Conservation (phyloP, 1,140 invertebrate species). For the Lutraria rhynchaena region DNA sequence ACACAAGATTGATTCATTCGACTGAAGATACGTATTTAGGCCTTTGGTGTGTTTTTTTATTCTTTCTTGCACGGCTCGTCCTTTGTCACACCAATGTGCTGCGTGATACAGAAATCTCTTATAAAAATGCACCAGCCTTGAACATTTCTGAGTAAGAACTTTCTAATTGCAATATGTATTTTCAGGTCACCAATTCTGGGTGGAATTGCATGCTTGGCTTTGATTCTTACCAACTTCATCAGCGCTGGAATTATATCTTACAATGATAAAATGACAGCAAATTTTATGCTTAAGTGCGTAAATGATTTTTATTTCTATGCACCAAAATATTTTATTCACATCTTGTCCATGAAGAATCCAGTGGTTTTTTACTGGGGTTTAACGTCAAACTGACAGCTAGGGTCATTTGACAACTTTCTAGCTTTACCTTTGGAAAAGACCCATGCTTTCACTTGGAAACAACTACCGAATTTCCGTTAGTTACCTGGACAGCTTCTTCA, state of each 20-base stretch:
- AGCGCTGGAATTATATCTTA: constrained; percentile 22
- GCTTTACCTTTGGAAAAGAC: too few species aligned
- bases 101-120: too few species aligned
- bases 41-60: neutral
- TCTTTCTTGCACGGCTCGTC: neutral
- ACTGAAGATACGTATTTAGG: neutral
- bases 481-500: too few species aligned
- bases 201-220: neutral
- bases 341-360: too few species aligned
- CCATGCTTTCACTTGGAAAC: too few species aligned
- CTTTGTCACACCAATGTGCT: neutral
- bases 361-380: too few species aligned
- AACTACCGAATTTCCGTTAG: too few species aligned
- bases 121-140: too few species aligned
- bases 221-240: constrained; percentile 40
- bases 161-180: neutral
- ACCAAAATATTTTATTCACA: too few species aligned
- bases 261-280: constrained; percentile 22
- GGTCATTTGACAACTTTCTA: too few species aligned
- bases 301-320: neutral
- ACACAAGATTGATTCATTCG: neutral
- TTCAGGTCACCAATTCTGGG: constrained; percentile 31
- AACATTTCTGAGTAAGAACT: too few species aligned
- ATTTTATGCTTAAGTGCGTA: neutral
- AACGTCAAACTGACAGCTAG: too few species aligned